These are phyloP conservation scores for Brachionus rubens DNA, from an alignment of 1,140 invertebrate species.

Conservation along the genomic window DNA sequence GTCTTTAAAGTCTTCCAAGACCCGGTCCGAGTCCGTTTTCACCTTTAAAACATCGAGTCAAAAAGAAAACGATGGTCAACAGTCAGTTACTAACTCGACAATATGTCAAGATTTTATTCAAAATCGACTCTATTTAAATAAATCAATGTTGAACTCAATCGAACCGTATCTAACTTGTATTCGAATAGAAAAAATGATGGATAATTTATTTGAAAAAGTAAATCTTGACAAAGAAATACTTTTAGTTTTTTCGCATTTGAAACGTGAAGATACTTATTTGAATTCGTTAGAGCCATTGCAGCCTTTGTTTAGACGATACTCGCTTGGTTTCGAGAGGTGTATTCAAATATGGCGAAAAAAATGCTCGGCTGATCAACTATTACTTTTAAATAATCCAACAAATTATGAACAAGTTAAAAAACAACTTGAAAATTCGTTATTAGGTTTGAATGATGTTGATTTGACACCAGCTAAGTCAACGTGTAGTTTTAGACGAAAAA, in stretches of 20 bases:
- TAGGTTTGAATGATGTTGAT: not conserved
- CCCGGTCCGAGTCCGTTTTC: not conserved
- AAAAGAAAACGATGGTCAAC: not conserved
- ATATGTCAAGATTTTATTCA: conserved; percentile 44
- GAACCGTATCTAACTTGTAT: conserved; percentile 24
- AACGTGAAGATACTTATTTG: conserved; percentile 33
- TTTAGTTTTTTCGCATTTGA: conserved; percentile 41
- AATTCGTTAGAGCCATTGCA: conserved; percentile 8
- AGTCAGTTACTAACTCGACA: not conserved
- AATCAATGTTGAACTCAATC: conserved; percentile 30
- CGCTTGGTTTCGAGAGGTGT: conserved; percentile 25
- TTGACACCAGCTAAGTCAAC: not conserved
- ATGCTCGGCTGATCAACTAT: conserved; percentile 38
- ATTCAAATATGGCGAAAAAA: conserved; percentile 45
- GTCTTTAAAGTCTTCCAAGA: not conserved
- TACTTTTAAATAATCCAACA: conserved; percentile 7
- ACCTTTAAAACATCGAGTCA: not conserved
- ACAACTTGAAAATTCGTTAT: conserved; percentile 14
- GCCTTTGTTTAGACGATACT: conserved; percentile 41
- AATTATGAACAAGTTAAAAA: conserved; percentile 5
- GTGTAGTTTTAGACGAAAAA: not conserved
- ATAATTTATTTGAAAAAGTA: conserved; percentile 27
- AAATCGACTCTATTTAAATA: conserved; percentile 39
- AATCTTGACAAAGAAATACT: conserved; percentile 42
- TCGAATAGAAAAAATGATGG: conserved; percentile 1